Evolutionary conservation across 2,797 vertebrate genomes (phyloP), one percentile per base, ranked within the genome.

Genomic region (Otolemur crassicaudatus): DNA sequence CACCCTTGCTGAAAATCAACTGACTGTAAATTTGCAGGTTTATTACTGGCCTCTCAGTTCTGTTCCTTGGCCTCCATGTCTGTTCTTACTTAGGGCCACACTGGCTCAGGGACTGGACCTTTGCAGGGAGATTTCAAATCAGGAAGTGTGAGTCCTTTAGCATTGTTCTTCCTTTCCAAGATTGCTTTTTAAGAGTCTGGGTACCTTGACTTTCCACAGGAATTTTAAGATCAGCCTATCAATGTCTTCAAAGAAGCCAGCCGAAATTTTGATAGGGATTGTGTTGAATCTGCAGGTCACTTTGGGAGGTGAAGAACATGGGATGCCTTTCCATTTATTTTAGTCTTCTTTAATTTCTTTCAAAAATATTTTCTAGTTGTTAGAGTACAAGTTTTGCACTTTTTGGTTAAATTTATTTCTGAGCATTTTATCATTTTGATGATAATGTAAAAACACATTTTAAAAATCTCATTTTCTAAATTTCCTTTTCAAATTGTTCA

Each of bases 61-160:
- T 14, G 0, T 22, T 19, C 17, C 13, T 0, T 16, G 63, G 7
- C 7, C 46, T 22, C 0, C 5, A 3, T 5, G 7, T 61, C 2
- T 16, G 0, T 37, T 31, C 3, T 12, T 13, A 17, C 20, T n/a
- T 37, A 8, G 31, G 0, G 12, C 63, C 20, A 3, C 20, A 9
- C 58, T 14, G 9, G 29, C 63, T 70, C 20, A 3, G 16, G 69
- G 1, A 14, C 60, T 3, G 5, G 1, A 2, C 8, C 40, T 67
- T 61, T 16, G 58, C 3, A 29, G 37, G 25, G 31, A 87, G 23
- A 40, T 77, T 40, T 27, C 29, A 46, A 37, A 73, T 90, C 75
- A 56, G 58, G 70, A 77, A 77, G 7, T 27, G 2, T 14, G 70
- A 72, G 9, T 31, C 43, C 22, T 9, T 46, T 2, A 16, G 25